Evolutionary conservation across 2,888 invertebrate genomes (phyloP), one percentile per base, ranked within the genome.

Genomic region (Cephonodes hylas): DNA sequence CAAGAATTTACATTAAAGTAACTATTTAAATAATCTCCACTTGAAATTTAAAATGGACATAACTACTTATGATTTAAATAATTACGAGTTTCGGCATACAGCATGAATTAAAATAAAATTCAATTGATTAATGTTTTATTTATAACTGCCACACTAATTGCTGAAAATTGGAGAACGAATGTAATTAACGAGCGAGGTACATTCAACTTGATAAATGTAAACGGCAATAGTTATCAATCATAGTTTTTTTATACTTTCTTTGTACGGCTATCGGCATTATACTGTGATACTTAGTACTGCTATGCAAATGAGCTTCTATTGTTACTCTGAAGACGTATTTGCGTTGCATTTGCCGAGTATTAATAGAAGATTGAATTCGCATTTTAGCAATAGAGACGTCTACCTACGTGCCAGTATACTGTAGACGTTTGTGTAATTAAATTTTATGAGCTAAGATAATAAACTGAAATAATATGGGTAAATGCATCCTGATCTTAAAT

Each of bases 81-180:
- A 45, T 45, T 45, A 45, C 22, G 22, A 20, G 42, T 42, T 42
- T 44, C 20, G 20, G 44, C 23, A 22, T 22, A 15, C 48, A 25
- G n/a, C n/a, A 27, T 18, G 48, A 31, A 53, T 53, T 27, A 53
- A 53, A 53, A 53, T 53, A 53, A 27, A 18, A 8, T 53, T 53
- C 48, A 53, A 53, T 53, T 27, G 45, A 45, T 46, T 46, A 23
- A 46, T 46, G 23, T 46, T 46, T 53, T 31, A 53, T 53, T 53
- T 48, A 27, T 27, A 18, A 27, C n/a, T 25, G 18, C 27, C 18
- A 25, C 10, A 13, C 18, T 53, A 53, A 53, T 53, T 53, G 48
- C 48, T 53, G 18, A 53, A 53, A 53, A 53, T 27, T 27, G 18
- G 27, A 18, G 15, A 53, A 18, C 27, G 27, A 53, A 59, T 45